Evolutionary conservation across 2,797 vertebrate genomes (phyloP), one percentile per base, ranked within the genome.

Genomic region (Diplodus puntazzo): DNA sequence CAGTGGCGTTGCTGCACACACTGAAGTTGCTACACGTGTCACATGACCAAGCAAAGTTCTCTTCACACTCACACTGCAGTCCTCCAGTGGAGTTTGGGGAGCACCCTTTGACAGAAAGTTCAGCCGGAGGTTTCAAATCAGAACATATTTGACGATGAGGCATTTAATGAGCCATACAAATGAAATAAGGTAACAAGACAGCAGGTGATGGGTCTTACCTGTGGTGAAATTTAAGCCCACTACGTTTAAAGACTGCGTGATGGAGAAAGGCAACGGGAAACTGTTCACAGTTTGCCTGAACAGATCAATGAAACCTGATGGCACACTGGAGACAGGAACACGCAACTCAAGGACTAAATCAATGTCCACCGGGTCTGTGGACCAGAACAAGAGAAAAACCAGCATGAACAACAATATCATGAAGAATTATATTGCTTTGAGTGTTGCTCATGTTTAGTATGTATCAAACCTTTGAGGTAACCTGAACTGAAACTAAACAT

Each of bases 21-120:
- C 57, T 30, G 0, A 81, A 79, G 11, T 0, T 9, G 21, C 7
- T 2, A 70, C 90, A 92, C n/a, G 43, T 72, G 64, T 86, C 82
- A 87, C 87, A 90, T 59, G 89, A 58, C 84, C 83, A 92, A 16
- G 65, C 66, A 73, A 74, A 92, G 8, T 50, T 14, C 2, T 83
- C 55, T 73, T 90, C 85, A 81, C 90, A 92, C 8, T 70, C 27
- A 80, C 90, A 91, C 62, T 69, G 75, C 11, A 16, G 20, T 18
- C 5, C 39, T 67, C 73, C 68, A 12, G 14, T 17, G 20, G 43
- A 43, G 71, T 54, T 65, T 61, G 67, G 69, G 63, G 3, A 27
- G 20, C 88, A 90, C 4, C 1, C 88, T 92, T 25, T 64, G 1
- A 54, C 66, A 71, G 18, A 63, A 2, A n/a, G 23, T 10, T n/a